Evolutionary conservation across 2,113 vertebrate genomes (phyloP).

Genomic region (Microcebus tavaratra): DNA sequence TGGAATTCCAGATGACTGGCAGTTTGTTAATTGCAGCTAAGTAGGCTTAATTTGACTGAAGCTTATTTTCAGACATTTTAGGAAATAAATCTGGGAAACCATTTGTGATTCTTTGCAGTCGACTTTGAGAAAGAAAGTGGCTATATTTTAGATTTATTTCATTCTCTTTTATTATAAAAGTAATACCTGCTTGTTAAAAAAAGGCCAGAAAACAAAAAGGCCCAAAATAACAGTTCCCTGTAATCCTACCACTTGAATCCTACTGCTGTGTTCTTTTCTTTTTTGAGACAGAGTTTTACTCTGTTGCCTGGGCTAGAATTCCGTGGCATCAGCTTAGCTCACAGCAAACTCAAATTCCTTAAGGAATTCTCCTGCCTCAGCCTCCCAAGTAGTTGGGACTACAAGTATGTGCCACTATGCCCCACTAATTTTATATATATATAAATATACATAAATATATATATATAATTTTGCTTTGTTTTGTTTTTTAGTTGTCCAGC

Average conservation of each 20-base stretch:
- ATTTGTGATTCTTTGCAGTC: conserved; percentile 64
- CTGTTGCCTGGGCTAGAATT: too few species aligned
- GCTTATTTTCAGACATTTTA: conserved; percentile 74
- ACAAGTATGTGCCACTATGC: too few species aligned
- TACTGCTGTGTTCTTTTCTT: too few species aligned
- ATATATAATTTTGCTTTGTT: too few species aligned
- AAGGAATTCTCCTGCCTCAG: too few species aligned
- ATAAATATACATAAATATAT: too few species aligned
- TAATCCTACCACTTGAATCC: neutral
- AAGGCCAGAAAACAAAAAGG: neutral
- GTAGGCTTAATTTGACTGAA: conserved; percentile 43
- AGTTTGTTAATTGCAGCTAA: conserved; percentile 41
- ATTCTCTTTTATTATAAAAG: conserved; percentile 28
- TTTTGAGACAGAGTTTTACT: too few species aligned
- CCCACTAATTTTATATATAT: too few species aligned
- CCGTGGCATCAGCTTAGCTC: too few species aligned
- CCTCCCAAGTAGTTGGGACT: too few species aligned
- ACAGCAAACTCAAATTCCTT: too few species aligned
- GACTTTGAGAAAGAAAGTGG: conserved; percentile 46
- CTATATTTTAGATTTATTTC: conserved; percentile 51
- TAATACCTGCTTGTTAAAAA: neutral
- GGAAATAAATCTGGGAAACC: conserved; percentile 77
- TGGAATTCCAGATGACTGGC: conserved; percentile 21
- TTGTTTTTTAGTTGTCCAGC: too few species aligned
- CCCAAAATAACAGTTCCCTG: neutral